Evolutionary conservation across 2,888 invertebrate species (phyloP).

Genomic region (Sisyra terminalis): DNA sequence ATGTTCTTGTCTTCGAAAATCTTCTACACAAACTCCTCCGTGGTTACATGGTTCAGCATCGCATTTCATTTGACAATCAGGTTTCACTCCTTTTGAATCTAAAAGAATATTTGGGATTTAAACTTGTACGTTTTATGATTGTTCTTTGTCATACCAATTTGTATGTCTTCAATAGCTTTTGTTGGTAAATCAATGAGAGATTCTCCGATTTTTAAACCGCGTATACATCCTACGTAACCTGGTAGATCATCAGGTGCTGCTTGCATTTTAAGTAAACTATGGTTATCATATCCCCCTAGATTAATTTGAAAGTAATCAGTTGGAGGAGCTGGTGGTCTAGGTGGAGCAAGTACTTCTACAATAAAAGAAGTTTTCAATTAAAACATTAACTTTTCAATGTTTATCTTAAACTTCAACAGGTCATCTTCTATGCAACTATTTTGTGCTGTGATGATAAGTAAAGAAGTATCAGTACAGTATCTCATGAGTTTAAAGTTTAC

Average conservation of each 20-base stretch:
- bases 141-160: constrained; percentile 37
- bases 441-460: too few relatives aligned
- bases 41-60: constrained; percentile 78
- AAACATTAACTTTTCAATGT: neutral
- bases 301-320: constrained; percentile 81
- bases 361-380: neutral
- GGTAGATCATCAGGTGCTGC: constrained; percentile 34
- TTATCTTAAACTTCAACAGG: too few relatives aligned
- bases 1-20: constrained; percentile 71
- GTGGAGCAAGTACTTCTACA: constrained; percentile 70
- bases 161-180: constrained; percentile 48
- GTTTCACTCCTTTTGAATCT: constrained; percentile 51
- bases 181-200: constrained; percentile 62
- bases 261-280: constrained; percentile 45
- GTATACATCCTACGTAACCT: constrained; percentile 74
- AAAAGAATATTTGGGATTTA: constrained; percentile 9
- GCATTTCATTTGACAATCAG: constrained; percentile 79
- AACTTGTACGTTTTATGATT: neutral
- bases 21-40: constrained; percentile 73
- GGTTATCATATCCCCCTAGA: constrained; percentile 68
- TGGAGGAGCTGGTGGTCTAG: constrained; percentile 76
- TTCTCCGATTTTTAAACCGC: constrained; percentile 72
- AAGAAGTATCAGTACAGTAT: too few relatives aligned
- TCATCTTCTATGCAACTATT: too few relatives aligned
- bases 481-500: too few relatives aligned